Conservation (phyloP, 2,113 vertebrate genomes). For the Capra hircus region DNA sequence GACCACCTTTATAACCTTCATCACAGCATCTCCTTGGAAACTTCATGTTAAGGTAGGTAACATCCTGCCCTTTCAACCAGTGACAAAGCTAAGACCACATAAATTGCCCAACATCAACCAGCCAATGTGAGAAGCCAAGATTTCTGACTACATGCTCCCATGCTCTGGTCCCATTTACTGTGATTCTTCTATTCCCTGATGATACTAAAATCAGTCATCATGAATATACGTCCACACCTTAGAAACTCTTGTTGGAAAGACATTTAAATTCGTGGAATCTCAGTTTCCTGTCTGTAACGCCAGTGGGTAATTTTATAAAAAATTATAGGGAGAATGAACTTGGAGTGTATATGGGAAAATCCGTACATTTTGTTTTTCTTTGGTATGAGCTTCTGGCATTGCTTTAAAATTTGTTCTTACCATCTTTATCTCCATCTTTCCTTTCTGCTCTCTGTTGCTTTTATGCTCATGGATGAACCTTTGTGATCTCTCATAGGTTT, state of each 20-base stretch:
- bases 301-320: neutral
- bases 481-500: neutral
- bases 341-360: neutral
- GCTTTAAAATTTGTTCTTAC: neutral
- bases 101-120: neutral
- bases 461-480: neutral
- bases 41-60: neutral
- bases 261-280: slow-evolving; percentile 5
- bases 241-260: neutral
- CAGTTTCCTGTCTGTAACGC: neutral
- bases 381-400: neutral
- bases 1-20: neutral
- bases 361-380: neutral
- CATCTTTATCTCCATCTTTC: neutral
- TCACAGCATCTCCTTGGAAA: neutral
- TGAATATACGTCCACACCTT: neutral
- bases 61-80: fast-evolving
- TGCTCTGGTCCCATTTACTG: no score
- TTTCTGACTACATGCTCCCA: neutral
- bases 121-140: neutral
- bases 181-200: neutral
- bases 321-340: neutral
- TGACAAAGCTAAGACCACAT: neutral
- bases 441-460: neutral
- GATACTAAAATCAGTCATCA: neutral